Conservation (phyloP, 2,797 vertebrate genomes). For the Pteronotus mesoamericanus region DNA sequence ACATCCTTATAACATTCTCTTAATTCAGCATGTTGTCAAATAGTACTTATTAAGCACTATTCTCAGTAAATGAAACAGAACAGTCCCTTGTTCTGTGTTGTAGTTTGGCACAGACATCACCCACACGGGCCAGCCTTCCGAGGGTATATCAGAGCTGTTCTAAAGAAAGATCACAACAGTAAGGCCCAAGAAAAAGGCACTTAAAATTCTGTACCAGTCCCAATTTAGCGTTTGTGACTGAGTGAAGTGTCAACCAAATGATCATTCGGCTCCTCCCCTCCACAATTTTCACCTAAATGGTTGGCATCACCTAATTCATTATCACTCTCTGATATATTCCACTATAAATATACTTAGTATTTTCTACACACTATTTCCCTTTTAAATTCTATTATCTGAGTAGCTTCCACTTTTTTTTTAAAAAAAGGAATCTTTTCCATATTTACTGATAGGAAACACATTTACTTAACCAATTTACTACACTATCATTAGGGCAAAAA, state of each 20-base stretch:
- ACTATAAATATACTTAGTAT: not conserved
- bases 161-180: conserved; percentile 76
- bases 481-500: not conserved
- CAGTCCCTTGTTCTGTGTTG: conserved; percentile 69
- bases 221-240: conserved; percentile 58
- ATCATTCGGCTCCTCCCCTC: not conserved
- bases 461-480: not conserved
- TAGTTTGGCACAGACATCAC: conserved; percentile 61
- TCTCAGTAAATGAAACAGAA: conserved; percentile 66
- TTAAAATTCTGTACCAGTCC: conserved; percentile 72
- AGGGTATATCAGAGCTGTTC: conserved; percentile 70
- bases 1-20: conserved; percentile 66
- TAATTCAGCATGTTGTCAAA: conserved; percentile 74
- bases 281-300: conserved; percentile 40
- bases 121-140: conserved; percentile 65
- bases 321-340: not conserved
- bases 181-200: conserved; percentile 70
- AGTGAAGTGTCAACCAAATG: conserved; percentile 55
- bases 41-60: conserved; percentile 70
- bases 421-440: not conserved
- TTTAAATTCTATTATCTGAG: conserved; percentile 9
- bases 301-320: conserved; percentile 9
- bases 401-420: not conserved
- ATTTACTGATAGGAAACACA: not conserved
- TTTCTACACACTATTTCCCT: not conserved